Conservation (phyloP, 2,888 invertebrate genomes). For the Augochlorella aurata region DNA sequence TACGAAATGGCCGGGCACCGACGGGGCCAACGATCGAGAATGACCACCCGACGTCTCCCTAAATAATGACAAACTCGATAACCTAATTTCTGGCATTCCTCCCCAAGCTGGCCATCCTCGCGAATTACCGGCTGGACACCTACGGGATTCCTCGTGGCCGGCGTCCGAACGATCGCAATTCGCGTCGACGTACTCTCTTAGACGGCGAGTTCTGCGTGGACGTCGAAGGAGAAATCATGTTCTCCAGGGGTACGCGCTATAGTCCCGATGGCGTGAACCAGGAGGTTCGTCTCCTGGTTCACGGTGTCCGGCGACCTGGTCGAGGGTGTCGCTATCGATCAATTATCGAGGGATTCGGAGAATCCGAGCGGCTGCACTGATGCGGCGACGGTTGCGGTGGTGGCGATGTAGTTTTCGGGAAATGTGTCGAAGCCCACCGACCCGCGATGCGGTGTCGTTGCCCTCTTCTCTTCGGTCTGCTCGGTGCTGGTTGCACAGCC, state of each 20-base stretch:
- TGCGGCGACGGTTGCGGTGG: constrained; percentile 52
- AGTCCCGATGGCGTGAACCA: constrained; percentile 7
- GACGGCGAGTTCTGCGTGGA: too few relatives aligned
- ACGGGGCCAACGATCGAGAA: constrained; percentile 69
- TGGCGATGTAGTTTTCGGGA: constrained; percentile 72
- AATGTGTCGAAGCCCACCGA: constrained; percentile 74
- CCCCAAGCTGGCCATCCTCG: background rate
- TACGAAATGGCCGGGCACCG: constrained; percentile 57
- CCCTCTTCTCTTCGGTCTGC: constrained; percentile 77
- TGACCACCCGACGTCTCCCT: constrained; percentile 64
- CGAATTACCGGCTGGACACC: background rate
- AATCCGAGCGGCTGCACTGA: constrained; percentile 54
- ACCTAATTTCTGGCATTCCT: constrained; percentile 41
- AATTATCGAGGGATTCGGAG: constrained; percentile 65
- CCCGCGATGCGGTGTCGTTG: constrained; percentile 77
- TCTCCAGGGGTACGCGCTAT: background rate
- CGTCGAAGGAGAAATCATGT: background rate
- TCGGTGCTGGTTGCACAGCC: constrained; percentile 55
- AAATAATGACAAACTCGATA: constrained; percentile 52
- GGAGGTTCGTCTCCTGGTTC: too few relatives aligned
- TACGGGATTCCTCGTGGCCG: background rate
- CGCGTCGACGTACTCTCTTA: background rate
- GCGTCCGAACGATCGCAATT: background rate
- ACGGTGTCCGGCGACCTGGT: constrained; percentile 1
- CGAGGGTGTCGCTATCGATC: constrained; percentile 54